Conservation (phyloP, 2,113 vertebrate genomes). For the Aleadryas rufinucha region DNA sequence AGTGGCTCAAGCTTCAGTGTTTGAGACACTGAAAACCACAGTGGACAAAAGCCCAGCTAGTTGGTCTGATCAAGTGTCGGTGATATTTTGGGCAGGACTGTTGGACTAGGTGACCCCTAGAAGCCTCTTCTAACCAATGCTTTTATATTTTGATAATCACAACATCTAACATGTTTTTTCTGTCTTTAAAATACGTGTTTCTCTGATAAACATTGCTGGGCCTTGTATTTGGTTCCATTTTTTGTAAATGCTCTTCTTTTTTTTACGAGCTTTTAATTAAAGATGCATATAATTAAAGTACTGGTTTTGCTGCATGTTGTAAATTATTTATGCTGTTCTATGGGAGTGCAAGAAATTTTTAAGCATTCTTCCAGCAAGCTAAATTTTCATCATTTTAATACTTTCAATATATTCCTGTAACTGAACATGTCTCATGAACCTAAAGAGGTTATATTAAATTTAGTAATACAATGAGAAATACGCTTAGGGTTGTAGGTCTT, state of each 20-base stretch:
- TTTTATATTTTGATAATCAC: background rate
- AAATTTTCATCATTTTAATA: background rate
- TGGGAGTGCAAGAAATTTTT: background rate
- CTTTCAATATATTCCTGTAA: background rate
- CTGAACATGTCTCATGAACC: background rate
- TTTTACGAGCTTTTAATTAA: background rate
- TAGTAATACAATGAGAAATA: background rate
- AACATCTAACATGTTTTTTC: background rate
- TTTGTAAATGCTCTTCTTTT: background rate
- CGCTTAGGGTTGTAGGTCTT: background rate
- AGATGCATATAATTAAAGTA: background rate
- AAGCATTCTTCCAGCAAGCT: background rate
- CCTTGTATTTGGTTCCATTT: background rate
- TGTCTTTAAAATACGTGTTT: background rate
- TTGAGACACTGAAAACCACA: background rate
- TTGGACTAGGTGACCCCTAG: background rate
- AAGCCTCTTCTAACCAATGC: fast-evolving
- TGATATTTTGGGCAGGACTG: background rate
- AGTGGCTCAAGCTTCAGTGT: background rate
- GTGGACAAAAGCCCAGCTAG: background rate
- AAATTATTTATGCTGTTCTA: background rate
- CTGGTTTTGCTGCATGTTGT: background rate
- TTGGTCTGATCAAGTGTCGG: background rate
- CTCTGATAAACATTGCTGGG: background rate
- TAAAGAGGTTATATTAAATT: background rate